Evolutionary conservation across 2,797 vertebrate species (phyloP).

Genomic region (Valencia hispanica): DNA sequence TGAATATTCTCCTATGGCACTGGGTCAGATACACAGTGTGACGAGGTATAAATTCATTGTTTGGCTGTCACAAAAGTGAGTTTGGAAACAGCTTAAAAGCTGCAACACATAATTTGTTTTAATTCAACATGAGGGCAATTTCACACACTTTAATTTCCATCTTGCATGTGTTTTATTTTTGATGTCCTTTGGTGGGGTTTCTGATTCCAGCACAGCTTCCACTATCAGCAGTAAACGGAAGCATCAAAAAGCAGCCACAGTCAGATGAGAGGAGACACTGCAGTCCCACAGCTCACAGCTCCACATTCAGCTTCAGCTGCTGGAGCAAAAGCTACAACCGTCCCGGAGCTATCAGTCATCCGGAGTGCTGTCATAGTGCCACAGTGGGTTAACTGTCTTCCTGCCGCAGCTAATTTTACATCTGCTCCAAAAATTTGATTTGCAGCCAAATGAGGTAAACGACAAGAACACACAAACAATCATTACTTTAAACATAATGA

Average conservation of each 20-base stretch:
- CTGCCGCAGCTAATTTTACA: slow-evolving; percentile 25
- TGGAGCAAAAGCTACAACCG: slow-evolving; percentile 11
- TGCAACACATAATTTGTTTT: background rate
- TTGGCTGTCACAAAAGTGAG: background rate
- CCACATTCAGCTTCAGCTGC: slow-evolving; percentile 13
- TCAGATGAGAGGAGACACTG: slow-evolving; percentile 9
- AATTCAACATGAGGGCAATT: background rate
- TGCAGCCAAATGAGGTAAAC: slow-evolving; percentile 12
- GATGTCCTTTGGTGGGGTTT: slow-evolving; percentile 14
- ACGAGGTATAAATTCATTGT: no score
- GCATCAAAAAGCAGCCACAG: background rate
- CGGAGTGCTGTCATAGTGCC: slow-evolving; percentile 13
- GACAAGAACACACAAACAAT: slow-evolving; percentile 12
- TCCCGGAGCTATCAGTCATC: slow-evolving; percentile 17
- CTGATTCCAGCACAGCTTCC: slow-evolving; percentile 2
- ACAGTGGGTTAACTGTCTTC: slow-evolving; percentile 15
- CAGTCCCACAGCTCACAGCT: slow-evolving; percentile 11
- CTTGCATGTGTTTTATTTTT: slow-evolving; percentile 17
- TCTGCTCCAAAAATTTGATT: slow-evolving; percentile 28
- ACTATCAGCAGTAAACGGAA: background rate
- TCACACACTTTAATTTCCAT: no score
- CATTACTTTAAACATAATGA: slow-evolving; percentile 13
- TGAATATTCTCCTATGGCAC: no score
- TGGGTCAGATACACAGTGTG: no score
- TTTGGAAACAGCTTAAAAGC: background rate